Percentiles rank a stretch among this genome's conserved stretches.
Conservation (phyloP, 2,113 vertebrate species). For the Chiloscyllium plagiosum region DNA sequence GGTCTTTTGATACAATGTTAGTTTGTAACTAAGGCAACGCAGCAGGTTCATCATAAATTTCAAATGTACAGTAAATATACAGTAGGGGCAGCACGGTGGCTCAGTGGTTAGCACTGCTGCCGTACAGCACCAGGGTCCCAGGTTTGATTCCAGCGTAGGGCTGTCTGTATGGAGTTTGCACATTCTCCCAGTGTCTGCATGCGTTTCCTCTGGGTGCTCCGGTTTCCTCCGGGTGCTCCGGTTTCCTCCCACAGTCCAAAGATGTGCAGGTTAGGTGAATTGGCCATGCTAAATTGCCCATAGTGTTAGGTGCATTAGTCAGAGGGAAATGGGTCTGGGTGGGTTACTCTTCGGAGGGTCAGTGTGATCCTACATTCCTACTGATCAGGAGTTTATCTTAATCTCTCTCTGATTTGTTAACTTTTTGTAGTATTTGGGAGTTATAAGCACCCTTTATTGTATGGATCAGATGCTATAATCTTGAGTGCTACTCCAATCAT, state of each 20-base stretch:
- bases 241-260: too few species aligned
- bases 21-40: not conserved
- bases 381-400: not conserved
- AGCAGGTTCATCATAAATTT: not conserved
- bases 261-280: too few species aligned
- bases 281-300: too few species aligned
- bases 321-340: too few species aligned
- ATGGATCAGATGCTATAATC: not conserved
- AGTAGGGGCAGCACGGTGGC: not conserved
- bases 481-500: not conserved
- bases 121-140: not conserved
- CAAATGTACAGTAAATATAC: not conserved
- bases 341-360: too few species aligned
- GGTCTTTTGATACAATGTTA: not conserved
- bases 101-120: too few species aligned
- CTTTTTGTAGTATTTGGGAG: not conserved
- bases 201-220: too few species aligned
- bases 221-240: too few species aligned
- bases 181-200: too few species aligned
- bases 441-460: not conserved
- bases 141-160: too few species aligned
- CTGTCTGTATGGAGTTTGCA: too few species aligned
- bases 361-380: not conserved
- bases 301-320: too few species aligned
- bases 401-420: not conserved